Evolutionary conservation across 1,140 invertebrate genomes (phyloP).

Genomic region (Vanessa atalanta): DNA sequence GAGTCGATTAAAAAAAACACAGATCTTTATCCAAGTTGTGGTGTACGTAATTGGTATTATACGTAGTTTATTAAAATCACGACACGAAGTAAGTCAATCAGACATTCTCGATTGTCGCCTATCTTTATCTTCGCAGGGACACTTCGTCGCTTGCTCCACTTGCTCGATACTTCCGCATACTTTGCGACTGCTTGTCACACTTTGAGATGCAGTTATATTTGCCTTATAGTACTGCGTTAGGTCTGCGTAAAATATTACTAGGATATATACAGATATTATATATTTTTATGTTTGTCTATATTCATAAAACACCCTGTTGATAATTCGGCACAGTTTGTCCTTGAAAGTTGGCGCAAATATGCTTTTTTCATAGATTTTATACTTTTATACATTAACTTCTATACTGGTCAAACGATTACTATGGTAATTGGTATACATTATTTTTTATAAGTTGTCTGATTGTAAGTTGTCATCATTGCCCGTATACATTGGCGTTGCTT

Average conservation of each 20-base stretch:
- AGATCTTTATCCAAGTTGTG: no score
- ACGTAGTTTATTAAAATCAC: background rate
- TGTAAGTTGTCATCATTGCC: no score
- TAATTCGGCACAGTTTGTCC: no score
- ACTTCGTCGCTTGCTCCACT: constrained; percentile 11
- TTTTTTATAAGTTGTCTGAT: no score
- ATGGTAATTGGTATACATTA: no score
- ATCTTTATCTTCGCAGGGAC: constrained; percentile 5
- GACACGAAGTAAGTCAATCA: constrained; percentile 1
- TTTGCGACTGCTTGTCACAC: constrained; percentile 20
- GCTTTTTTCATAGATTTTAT: no score
- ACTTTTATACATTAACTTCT: no score
- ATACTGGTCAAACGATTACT: no score
- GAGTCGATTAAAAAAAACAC: no score
- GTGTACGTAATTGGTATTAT: background rate
- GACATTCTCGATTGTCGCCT: constrained; percentile 25
- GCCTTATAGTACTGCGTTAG: constrained; percentile 3
- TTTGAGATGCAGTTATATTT: constrained; percentile 1
- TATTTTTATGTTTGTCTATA: background rate
- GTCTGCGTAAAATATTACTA: background rate
- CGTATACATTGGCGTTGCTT: no score
- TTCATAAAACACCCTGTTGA: no score
- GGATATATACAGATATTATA: background rate
- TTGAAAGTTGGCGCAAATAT: no score
- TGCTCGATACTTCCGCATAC: constrained; percentile 32